Conservation (phyloP, 2,113 vertebrate genomes). For the Geococcyx californianus region DNA sequence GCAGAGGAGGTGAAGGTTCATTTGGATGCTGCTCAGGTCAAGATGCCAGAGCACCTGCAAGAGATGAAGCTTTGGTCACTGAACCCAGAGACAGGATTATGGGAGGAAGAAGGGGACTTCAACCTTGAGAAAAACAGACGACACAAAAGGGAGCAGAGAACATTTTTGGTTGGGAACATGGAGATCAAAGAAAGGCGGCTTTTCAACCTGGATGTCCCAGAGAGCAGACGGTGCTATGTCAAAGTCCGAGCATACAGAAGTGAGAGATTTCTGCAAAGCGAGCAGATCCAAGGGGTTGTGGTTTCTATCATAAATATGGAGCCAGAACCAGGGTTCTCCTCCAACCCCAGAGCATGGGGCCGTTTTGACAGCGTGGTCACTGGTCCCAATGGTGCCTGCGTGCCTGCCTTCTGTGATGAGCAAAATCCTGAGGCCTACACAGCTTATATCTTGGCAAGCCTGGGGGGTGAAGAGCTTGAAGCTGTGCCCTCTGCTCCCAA, state of each 20-base stretch:
- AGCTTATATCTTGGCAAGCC: slow-evolving; percentile 89
- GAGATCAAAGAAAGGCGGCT: slow-evolving; percentile 95
- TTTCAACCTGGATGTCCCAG: slow-evolving; percentile 96
- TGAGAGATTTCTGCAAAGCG: slow-evolving; percentile 91
- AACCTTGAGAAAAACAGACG: slow-evolving; percentile 80
- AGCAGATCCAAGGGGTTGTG: slow-evolving; percentile 92
- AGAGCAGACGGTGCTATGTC: slow-evolving; percentile 91
- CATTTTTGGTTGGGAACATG: slow-evolving; percentile 97
- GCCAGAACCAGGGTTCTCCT: slow-evolving; percentile 87
- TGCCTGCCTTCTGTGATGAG: slow-evolving; percentile 95
- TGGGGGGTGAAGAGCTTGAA: slow-evolving; percentile 95
- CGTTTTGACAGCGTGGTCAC: slow-evolving; percentile 94
- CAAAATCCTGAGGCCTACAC: slow-evolving; percentile 88
- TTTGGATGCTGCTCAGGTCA: slow-evolving; percentile 89
- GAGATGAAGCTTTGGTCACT: slow-evolving; percentile 97
- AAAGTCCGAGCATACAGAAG: slow-evolving; percentile 93
- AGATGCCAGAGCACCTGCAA: slow-evolving; percentile 87
- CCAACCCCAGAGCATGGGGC: slow-evolving; percentile 95
- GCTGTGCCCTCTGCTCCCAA: slow-evolving; percentile 89
- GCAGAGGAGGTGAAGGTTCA: slow-evolving; percentile 92
- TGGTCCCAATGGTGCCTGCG: slow-evolving; percentile 88
- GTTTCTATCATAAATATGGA: slow-evolving; percentile 93
- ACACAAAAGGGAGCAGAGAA: slow-evolving; percentile 88
- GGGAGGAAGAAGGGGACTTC: slow-evolving; percentile 94
- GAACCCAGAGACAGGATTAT: slow-evolving; percentile 92